A percentile compares a stretch with the other conserved stretches of the same genome.
Evolutionary conservation across 2,113 vertebrate genomes (phyloP).

Genomic region (Columba livia): DNA sequence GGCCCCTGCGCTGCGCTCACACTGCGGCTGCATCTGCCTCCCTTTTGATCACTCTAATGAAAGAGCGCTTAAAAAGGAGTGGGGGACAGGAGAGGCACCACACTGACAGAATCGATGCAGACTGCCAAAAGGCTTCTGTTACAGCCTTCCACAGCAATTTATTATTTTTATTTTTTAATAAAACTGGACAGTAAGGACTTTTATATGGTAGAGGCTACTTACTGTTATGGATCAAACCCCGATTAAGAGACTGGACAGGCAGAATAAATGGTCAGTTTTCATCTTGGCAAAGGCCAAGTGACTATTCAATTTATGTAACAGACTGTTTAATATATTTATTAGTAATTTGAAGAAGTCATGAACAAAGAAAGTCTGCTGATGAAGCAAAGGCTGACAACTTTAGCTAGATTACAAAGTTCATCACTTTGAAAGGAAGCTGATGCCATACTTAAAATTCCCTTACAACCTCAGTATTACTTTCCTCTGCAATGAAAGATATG

Average conservation of each 20-base stretch:
- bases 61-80: conserved; percentile 1
- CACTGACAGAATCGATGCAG: conserved; percentile 22
- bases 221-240: not conserved
- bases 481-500: not conserved
- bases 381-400: conserved; percentile 20
- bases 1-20: conserved; percentile 18
- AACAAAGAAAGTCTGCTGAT: conserved; percentile 27
- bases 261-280: conserved; percentile 14
- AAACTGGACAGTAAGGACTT: conserved; percentile 1
- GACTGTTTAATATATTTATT: conserved; percentile 22
- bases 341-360: conserved; percentile 1
- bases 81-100: conserved; percentile 9
- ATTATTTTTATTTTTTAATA: not conserved
- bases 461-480: not conserved
- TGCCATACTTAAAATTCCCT: not conserved
- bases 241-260: not conserved
- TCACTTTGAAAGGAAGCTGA: conserved; percentile 38
- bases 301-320: not conserved
- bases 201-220: not conserved
- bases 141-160: not conserved
- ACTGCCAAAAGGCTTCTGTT: conserved; percentile 27
- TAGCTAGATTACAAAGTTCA: conserved; percentile 5
- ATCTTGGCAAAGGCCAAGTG: conserved; percentile 20
- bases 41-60: conserved; percentile 44
- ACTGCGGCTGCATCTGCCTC: conserved; percentile 53